Conservation (phyloP, 2,888 invertebrate genomes). For the Embidobia sp. region DNA sequence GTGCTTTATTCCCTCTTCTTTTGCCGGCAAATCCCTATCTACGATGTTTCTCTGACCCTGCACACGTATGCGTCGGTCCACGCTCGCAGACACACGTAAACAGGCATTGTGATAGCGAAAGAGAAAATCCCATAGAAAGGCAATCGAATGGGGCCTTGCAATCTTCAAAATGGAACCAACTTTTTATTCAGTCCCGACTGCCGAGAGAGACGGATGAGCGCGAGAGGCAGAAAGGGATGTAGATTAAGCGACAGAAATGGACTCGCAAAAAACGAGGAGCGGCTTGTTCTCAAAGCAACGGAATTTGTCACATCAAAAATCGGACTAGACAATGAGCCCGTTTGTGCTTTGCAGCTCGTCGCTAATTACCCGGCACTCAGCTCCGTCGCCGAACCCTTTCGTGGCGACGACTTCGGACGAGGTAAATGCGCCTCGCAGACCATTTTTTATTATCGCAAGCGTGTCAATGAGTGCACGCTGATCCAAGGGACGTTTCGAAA, state of each 20-base stretch:
- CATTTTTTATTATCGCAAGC: slow-evolving; percentile 53
- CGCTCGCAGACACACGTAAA: not conserved
- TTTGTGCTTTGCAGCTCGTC: slow-evolving; percentile 73
- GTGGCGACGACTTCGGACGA: slow-evolving; percentile 31
- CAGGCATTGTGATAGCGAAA: slow-evolving; percentile 26
- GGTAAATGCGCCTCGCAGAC: slow-evolving; percentile 48
- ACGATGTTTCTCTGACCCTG: slow-evolving; percentile 36
- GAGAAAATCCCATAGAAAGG: slow-evolving; percentile 50
- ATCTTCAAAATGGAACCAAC: slow-evolving; percentile 65
- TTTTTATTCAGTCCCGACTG: slow-evolving; percentile 55
- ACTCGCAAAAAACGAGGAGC: slow-evolving; percentile 19
- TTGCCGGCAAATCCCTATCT: slow-evolving; percentile 39
- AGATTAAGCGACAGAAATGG: slow-evolving; percentile 60
- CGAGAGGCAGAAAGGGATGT: slow-evolving; percentile 35
- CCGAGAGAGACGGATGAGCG: slow-evolving; percentile 18
- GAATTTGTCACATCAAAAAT: slow-evolving; percentile 71
- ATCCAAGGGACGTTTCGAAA: not conserved
- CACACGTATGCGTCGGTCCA: slow-evolving; percentile 44
- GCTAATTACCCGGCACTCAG: slow-evolving; percentile 73
- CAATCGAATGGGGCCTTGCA: slow-evolving; percentile 64
- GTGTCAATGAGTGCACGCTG: slow-evolving; percentile 39
- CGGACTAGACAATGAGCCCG: slow-evolving; percentile 68
- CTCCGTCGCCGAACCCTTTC: slow-evolving; percentile 54
- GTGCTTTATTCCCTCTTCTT: slow-evolving; percentile 63
- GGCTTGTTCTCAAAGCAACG: slow-evolving; percentile 67